Evolutionary conservation across 2,888 invertebrate species (phyloP).

Genomic region (Lottia gigantea): DNA sequence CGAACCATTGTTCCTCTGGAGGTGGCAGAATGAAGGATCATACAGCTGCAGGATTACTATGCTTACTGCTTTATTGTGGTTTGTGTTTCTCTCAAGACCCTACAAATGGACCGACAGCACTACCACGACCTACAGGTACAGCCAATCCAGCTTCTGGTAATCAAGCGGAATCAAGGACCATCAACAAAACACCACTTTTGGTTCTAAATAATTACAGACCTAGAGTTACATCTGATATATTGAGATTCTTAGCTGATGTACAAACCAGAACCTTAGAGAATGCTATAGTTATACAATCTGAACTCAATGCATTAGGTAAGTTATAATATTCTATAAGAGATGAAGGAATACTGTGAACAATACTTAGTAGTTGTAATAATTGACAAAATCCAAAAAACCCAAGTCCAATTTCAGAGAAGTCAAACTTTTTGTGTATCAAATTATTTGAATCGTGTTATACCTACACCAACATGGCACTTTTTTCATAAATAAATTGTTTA

Average conservation of each 20-base stretch:
- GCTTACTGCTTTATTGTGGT: neutral
- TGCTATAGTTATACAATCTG: neutral
- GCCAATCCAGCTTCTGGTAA: neutral
- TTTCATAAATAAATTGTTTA: too few relatives aligned
- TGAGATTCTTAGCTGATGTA: neutral
- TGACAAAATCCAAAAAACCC: too few relatives aligned
- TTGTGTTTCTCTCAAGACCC: neutral
- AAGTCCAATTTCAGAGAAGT: too few relatives aligned
- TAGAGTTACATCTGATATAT: neutral
- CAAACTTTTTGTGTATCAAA: too few relatives aligned
- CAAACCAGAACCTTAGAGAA: conserved; percentile 1
- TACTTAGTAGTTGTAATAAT: too few relatives aligned
- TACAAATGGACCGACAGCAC: neutral
- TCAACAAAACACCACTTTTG: neutral
- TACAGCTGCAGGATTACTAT: too few relatives aligned
- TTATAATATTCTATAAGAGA: too few relatives aligned
- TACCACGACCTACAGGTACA: neutral
- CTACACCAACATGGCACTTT: too few relatives aligned
- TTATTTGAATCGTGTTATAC: too few relatives aligned
- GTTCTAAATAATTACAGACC: neutral
- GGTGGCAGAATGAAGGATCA: too few relatives aligned
- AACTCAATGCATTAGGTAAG: neutral
- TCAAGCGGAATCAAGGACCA: neutral
- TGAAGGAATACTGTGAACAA: too few relatives aligned
- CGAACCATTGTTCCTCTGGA: too few relatives aligned